Evolutionary conservation across 1,140 invertebrate genomes (phyloP), one percentile per base, ranked within the genome.

Genomic region (Drosophila lowei): DNA sequence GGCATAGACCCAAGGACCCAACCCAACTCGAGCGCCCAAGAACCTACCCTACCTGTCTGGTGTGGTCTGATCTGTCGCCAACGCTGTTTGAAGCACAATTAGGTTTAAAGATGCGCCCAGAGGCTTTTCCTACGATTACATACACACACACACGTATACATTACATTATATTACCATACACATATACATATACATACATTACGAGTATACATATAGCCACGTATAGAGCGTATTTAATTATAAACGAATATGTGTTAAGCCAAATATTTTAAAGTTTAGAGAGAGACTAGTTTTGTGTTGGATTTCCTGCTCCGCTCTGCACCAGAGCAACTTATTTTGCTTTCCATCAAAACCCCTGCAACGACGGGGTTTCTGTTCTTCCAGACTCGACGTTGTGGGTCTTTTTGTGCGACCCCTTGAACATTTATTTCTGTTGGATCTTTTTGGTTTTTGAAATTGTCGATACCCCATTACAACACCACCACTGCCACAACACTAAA

Each of bases 51-150:
- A 38, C 34, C 34, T 38, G 34, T 38, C 34, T 38, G 34, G 23
- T 25, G 38, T 13, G 58, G 41, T 44, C 41, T 52, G 41, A 49
- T 76, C 73, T 71, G 61, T 77, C 79, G 64, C 74, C 61, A 43
- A 64, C 65, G 81, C 77, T 86, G 80, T 78, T 54, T 54, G 58
- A 65, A 78, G 81, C 81, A 86, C 81, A 86, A 88, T 88, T 88
- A 86, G 83, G 83, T 88, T 86, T 88, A 88, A 67, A 77, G 74
- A 78, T 88, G 78, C 81, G 81, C 81, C 81, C 77, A 86, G 81
- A 86, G 81, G 81, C 81, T 86, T 85, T 86, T 81, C 76, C 83
- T 86, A 85, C 60, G 53, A 85, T 85, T 73, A 85, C 54, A 64
- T 50, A 77, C 63, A 86, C 18, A 18, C 18, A 18, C 18, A 18